phyloP scores from a whole-genome alignment of 2,888 invertebrate genomes.

The Pristionchus arcanus region DNA sequence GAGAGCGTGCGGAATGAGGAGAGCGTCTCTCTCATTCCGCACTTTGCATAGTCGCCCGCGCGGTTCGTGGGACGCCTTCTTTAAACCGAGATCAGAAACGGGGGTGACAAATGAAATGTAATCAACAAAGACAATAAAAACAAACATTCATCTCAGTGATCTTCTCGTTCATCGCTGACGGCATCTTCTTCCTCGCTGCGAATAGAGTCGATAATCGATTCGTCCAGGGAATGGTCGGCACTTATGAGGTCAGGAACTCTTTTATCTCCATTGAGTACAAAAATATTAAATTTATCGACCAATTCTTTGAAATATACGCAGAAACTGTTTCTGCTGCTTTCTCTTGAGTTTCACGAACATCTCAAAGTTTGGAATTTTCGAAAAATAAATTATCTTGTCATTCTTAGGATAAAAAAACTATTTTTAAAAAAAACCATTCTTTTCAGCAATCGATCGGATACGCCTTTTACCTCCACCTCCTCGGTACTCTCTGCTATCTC shows the following conservation, averaged over 20 bases:
- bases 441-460: constrained; percentile 76
- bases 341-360: not conserved
- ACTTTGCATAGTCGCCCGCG: too few species aligned
- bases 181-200: constrained; percentile 78
- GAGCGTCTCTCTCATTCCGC: too few species aligned
- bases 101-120: too few species aligned
- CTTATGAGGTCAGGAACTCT: constrained; percentile 70
- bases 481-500: constrained; percentile 76
- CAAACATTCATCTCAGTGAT: constrained; percentile 73
- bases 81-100: too few species aligned
- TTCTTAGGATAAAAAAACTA: not conserved
- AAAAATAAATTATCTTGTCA: not conserved
- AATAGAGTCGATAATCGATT: constrained; percentile 78
- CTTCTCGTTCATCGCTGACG: constrained; percentile 75
- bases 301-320: too few species aligned
- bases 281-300: too few species aligned
- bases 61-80: too few species aligned
- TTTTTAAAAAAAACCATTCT: not conserved
- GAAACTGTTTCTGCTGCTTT: too few species aligned
- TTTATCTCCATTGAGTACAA: not conserved
- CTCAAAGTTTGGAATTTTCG: not conserved
- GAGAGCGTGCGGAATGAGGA: too few species aligned
- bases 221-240: constrained; percentile 78
- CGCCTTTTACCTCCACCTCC: constrained; percentile 77
- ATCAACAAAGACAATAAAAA: too few species aligned